Base-by-base conservation (phyloP, 2,888 invertebrate genomes). In the Incurvaria masculella region DNA sequence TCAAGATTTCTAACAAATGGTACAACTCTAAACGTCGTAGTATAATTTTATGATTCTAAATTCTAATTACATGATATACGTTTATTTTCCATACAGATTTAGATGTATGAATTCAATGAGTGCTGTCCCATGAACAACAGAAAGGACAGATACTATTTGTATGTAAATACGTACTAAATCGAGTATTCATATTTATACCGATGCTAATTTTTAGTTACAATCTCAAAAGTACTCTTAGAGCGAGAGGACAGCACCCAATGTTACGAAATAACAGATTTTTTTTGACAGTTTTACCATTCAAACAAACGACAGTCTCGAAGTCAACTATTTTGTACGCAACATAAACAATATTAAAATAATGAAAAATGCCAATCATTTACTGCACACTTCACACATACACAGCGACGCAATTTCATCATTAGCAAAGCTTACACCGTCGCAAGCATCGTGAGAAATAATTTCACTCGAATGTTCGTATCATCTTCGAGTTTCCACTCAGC, bases 261-360 rank as follows among this genome's bases (percentile, higher is more conserved):
- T n/a, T n/a, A n/a, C n/a, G n/a, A n/a, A n/a, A n/a, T n/a, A n/a
- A n/a, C n/a, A n/a, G n/a, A n/a, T n/a, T n/a, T n/a, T n/a, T n/a
- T n/a, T n/a, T n/a, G n/a, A n/a, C n/a, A n/a, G n/a, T n/a, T n/a
- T n/a, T n/a, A n/a, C n/a, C n/a, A 74, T 72, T 70, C 74, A 65
- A 63, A 63, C 63, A 68, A 64, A 64, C 68, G 68, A 72, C 76
- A 78, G 74, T 78, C 75, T 75, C 73, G 69, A 72, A 69, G 14
- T 33, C 64, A 72, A 72, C 65, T 64, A 67, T 68, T 61, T 71
- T 70, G 74, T 74, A 76, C 76, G 76, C 76, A 76, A 71, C 69
- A 69, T 70, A 71, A n/a, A n/a, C n/a, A n/a, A 71, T 63, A 61
- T 62, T 63, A 65, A 66, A 53, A 57, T 59, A 61, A 63, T 64